Percentiles rank a stretch among this genome's conserved stretches.
These are phyloP conservation scores for Coecobrya sp. DNA, from an alignment of 2,888 invertebrate genomes.

Conservation along the genomic window DNA sequence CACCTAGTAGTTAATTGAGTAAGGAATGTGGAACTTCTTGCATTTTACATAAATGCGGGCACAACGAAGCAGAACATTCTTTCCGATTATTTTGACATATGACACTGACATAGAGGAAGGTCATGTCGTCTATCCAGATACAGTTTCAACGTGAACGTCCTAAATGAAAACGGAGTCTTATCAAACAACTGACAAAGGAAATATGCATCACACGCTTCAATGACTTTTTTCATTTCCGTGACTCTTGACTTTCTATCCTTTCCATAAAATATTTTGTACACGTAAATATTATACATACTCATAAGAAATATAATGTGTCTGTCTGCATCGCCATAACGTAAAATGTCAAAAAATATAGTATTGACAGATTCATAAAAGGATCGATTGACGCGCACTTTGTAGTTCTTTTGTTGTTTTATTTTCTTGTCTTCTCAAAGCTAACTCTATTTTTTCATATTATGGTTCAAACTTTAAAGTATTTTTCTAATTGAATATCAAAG, in stretches of 20 bases:
- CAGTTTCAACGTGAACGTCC: background rate
- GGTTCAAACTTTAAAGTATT: no score
- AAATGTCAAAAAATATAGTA: no score
- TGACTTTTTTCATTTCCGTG: background rate
- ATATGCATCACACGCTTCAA: background rate
- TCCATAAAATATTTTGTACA: no score
- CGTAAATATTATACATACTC: no score
- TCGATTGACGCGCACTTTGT: no score
- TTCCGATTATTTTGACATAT: conserved; percentile 70
- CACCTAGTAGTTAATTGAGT: background rate
- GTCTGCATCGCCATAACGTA: no score
- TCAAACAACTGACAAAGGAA: conserved; percentile 33
- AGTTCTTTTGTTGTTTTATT: no score
- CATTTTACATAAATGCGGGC: background rate
- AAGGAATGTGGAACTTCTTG: background rate
- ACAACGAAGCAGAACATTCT: conserved; percentile 9
- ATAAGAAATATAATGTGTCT: no score
- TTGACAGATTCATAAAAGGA: no score
- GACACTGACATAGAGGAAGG: conserved; percentile 61
- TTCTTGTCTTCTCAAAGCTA: no score
- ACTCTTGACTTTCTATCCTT: background rate
- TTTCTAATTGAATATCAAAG: conserved; percentile 39
- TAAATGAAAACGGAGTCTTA: background rate
- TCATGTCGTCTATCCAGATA: background rate
- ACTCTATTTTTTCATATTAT: no score